Percentiles rank a stretch among this genome's conserved stretches.
phyloP scores from a whole-genome alignment of 2,797 vertebrate genomes.

The Esox lucius region DNA sequence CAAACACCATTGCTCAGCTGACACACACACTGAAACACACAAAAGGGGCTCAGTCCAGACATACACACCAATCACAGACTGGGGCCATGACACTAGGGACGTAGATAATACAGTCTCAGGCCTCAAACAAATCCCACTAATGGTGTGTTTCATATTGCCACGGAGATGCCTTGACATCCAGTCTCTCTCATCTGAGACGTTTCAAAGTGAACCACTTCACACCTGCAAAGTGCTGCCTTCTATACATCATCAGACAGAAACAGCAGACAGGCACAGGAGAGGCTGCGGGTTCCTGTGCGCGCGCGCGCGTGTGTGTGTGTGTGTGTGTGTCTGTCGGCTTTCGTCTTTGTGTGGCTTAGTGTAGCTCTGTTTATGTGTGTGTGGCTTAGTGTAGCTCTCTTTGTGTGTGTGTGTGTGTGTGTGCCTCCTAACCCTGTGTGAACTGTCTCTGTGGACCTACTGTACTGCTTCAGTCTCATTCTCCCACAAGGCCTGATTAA shows the following conservation, averaged over 20 bases:
- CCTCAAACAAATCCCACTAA: conserved; percentile 57
- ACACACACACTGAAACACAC: neutral
- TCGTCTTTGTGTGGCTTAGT: neutral
- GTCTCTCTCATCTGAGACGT: conserved; percentile 40
- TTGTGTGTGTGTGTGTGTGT: no score
- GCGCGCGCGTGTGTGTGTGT: no score
- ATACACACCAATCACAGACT: no score
- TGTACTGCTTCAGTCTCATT: no score
- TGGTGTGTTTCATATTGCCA: conserved; percentile 53
- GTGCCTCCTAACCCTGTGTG: no score
- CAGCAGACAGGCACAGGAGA: conserved; percentile 37
- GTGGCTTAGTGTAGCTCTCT: no score
- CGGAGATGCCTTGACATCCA: conserved; percentile 34
- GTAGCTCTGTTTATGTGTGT: conserved; percentile 38
- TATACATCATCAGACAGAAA: conserved; percentile 19
- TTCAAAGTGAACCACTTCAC: conserved; percentile 64
- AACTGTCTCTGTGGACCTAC: no score
- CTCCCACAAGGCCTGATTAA: neutral
- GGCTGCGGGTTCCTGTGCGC: neutral
- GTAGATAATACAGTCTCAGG: conserved; percentile 39
- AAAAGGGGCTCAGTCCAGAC: no score
- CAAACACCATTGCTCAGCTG: no score
- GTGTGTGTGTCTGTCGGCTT: no score
- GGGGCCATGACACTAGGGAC: conserved; percentile 18
- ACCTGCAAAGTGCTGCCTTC: conserved; percentile 36